Conservation (phyloP, 2,888 invertebrate species). For the Stenodera caucasica region DNA sequence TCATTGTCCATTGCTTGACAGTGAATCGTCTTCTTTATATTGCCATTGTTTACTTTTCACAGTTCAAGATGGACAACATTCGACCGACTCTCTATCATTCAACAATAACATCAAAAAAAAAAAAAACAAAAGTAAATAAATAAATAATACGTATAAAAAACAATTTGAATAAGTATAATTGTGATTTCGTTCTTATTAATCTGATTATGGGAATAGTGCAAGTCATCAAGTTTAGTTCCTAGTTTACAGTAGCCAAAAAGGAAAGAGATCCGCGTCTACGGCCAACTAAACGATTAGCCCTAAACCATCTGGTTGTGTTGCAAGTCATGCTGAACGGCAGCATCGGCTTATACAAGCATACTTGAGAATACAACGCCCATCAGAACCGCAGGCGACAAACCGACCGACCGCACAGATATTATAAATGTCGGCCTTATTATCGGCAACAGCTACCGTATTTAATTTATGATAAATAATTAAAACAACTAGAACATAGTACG, state of each 20-base stretch:
- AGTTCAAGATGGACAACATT: conserved; percentile 6
- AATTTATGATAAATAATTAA: conserved; percentile 39
- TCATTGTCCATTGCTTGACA: conserved; percentile 47
- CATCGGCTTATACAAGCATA: conserved; percentile 44
- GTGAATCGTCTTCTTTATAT: conserved; percentile 45
- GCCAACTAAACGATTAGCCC: conserved; percentile 5
- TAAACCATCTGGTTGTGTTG: conserved; percentile 8
- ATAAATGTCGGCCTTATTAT: conserved; percentile 37
- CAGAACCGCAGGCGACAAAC: conserved; percentile 40
- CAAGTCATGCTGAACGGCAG: conserved; percentile 16
- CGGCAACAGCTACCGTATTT: conserved; percentile 40
- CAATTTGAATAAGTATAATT: conserved; percentile 10
- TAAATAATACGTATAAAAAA: conserved; percentile 11
- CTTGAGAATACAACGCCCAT: conserved; percentile 31
- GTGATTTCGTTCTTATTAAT: conserved; percentile 8
- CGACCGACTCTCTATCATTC: conserved; percentile 1
- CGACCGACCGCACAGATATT: conserved; percentile 33
- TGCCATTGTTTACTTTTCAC: conserved; percentile 40
- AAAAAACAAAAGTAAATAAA: neutral
- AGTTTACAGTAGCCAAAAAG: conserved; percentile 28
- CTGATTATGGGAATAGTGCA: conserved; percentile 29
- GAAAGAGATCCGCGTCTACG: conserved; percentile 3
- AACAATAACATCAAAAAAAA: neutral
- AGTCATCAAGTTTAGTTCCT: conserved; percentile 25
- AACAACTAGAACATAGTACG: conserved; percentile 27